Percentiles rank a stretch among this genome's conserved stretches.
phyloP scores from a whole-genome alignment of 2,888 invertebrate genomes.

The Brachypalpus laphriformis region DNA sequence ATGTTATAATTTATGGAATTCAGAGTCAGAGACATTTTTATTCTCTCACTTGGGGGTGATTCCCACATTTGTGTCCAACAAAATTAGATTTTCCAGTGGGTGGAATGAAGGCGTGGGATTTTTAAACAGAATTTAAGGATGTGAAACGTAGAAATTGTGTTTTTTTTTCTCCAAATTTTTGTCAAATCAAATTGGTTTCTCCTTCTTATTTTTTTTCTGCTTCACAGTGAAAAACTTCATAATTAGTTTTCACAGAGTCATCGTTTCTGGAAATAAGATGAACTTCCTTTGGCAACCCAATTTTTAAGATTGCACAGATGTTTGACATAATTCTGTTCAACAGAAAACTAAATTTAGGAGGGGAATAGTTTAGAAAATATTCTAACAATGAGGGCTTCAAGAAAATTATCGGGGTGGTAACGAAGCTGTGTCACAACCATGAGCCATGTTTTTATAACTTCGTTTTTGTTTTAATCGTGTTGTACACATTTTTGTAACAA shows the following conservation, averaged over 20 bases:
- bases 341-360: background rate
- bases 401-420: background rate
- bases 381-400: background rate
- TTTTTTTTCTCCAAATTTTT: background rate
- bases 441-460: background rate
- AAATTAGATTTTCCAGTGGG: background rate
- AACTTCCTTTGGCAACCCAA: slow-evolving; percentile 6
- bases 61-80: background rate
- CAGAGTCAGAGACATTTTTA: background rate
- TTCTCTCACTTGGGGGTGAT: background rate
- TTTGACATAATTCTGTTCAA: slow-evolving; percentile 9
- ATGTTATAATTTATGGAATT: background rate
- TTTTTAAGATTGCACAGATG: slow-evolving; percentile 19
- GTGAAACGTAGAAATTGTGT: background rate
- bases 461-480: background rate
- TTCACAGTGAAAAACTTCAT: background rate
- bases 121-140: background rate
- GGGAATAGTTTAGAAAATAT: background rate
- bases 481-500: background rate
- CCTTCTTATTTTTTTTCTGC: background rate
- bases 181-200: slow-evolving; percentile 1
- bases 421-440: background rate
- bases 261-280: background rate
- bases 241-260: slow-evolving; percentile 13
- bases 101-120: background rate